Conservation (phyloP, 2,797 vertebrate genomes). For the Champsocephalus esox region DNA sequence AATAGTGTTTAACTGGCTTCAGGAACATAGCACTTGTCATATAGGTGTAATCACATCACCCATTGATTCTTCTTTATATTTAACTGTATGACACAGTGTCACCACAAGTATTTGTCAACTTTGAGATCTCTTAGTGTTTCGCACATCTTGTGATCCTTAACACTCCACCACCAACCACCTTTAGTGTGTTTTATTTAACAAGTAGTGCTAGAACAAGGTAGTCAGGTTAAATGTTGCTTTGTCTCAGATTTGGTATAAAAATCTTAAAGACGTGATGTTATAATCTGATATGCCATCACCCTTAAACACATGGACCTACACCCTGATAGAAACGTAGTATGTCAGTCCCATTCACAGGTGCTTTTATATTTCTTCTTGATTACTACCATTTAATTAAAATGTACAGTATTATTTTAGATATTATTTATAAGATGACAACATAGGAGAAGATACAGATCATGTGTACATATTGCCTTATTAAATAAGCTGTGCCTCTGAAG, state of each 20-base stretch:
- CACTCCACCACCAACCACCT: not conserved
- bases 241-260: slow-evolving; percentile 15
- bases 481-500: slow-evolving; percentile 72
- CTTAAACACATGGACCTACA: slow-evolving; percentile 4
- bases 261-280: not conserved
- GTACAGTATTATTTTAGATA: slow-evolving; percentile 58
- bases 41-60: slow-evolving; percentile 37
- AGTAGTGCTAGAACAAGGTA: not conserved
- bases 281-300: not conserved
- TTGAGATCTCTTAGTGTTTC: slow-evolving; percentile 4
- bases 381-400: slow-evolving; percentile 50
- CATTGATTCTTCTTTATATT: slow-evolving; percentile 29
- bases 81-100: slow-evolving; percentile 29
- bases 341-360: slow-evolving; percentile 31
- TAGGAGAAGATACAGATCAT: slow-evolving; percentile 38
- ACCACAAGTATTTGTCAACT: slow-evolving; percentile 32
- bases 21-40: slow-evolving; percentile 56
- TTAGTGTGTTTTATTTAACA: slow-evolving; percentile 10
- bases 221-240: slow-evolving; percentile 12
- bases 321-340: slow-evolving; percentile 6
- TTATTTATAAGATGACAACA: slow-evolving; percentile 57
- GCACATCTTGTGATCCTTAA: slow-evolving; percentile 16
- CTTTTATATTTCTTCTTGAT: slow-evolving; percentile 26
- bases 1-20: slow-evolving; percentile 52
- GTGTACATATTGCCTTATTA: slow-evolving; percentile 77